A percentile compares a stretch with the other conserved stretches of the same genome.
Conservation (phyloP, 2,888 invertebrate species). For the Lapara coniferarum region DNA sequence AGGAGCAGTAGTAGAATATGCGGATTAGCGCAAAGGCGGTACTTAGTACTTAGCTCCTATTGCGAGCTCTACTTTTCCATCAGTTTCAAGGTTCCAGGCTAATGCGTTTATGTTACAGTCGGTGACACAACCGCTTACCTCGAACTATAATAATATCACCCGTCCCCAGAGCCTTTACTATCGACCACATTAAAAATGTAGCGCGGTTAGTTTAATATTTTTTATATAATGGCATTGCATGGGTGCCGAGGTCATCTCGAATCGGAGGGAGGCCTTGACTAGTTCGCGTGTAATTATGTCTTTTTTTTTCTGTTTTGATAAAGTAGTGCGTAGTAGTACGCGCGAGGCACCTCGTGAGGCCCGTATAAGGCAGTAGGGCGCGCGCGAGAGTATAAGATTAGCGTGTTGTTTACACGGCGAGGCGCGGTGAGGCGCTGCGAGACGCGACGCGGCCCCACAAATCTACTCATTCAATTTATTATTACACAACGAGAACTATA, state of each 20-base stretch:
- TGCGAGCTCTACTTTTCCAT: background rate
- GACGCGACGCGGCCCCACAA: background rate
- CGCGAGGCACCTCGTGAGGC: background rate
- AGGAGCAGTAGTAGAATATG: background rate
- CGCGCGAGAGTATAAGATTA: constrained; percentile 4
- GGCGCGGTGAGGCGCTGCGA: background rate
- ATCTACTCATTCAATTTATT: constrained; percentile 20
- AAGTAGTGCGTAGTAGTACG: constrained; percentile 4
- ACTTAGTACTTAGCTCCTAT: background rate
- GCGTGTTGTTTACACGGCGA: background rate
- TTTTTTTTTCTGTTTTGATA: background rate
- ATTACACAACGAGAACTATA: constrained; percentile 22
- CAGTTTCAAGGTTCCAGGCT: constrained; percentile 10
- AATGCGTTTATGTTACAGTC: background rate
- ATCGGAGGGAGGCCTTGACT: background rate
- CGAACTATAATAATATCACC: background rate
- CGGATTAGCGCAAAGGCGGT: background rate
- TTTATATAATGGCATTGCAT: background rate
- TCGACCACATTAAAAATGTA: background rate
- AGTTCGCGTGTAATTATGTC: background rate
- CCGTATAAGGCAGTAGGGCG: constrained; percentile 8
- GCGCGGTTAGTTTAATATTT: background rate
- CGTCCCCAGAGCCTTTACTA: background rate
- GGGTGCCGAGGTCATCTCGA: background rate
- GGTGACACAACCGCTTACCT: background rate